These are phyloP conservation scores for Anoplolepis gracilipes DNA, from an alignment of 1,140 invertebrate genomes.

Conservation along the genomic window DNA sequence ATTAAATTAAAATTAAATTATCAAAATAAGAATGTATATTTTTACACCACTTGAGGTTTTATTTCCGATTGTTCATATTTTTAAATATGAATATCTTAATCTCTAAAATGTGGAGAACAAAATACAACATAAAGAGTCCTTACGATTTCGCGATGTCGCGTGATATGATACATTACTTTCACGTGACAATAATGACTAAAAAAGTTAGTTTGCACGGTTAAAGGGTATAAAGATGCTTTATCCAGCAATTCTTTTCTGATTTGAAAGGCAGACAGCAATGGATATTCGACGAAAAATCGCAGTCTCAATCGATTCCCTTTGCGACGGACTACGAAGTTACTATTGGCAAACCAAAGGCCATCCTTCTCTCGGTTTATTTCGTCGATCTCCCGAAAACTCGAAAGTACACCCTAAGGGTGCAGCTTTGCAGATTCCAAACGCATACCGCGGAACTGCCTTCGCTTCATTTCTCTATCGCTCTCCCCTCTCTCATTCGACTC, in stretches of 20 bases:
- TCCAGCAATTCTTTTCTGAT: slow-evolving; percentile 8
- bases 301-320: slow-evolving; percentile 63
- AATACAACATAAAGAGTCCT: background rate
- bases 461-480: background rate
- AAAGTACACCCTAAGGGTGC: slow-evolving; percentile 33
- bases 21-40: background rate
- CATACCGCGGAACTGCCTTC: slow-evolving; percentile 11
- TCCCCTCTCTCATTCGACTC: slow-evolving; percentile 13
- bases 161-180: background rate
- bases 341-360: slow-evolving; percentile 33
- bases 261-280: slow-evolving; percentile 23
- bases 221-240: slow-evolving; percentile 39
- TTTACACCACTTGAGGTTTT: background rate
- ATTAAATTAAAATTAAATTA: background rate
- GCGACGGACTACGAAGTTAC: slow-evolving; percentile 47
- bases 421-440: slow-evolving; percentile 37
- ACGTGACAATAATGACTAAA: background rate
- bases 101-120: background rate
- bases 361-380: slow-evolving; percentile 38
- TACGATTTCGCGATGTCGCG: background rate
- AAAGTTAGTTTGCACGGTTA: slow-evolving; percentile 33
- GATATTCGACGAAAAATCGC: slow-evolving; percentile 32
- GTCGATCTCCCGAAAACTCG: slow-evolving; percentile 50
- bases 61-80: background rate
- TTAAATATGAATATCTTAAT: background rate